Percentiles rank a stretch among this genome's conserved stretches.
Conservation (phyloP, 2,888 invertebrate species). For the Drosophila mimica region DNA sequence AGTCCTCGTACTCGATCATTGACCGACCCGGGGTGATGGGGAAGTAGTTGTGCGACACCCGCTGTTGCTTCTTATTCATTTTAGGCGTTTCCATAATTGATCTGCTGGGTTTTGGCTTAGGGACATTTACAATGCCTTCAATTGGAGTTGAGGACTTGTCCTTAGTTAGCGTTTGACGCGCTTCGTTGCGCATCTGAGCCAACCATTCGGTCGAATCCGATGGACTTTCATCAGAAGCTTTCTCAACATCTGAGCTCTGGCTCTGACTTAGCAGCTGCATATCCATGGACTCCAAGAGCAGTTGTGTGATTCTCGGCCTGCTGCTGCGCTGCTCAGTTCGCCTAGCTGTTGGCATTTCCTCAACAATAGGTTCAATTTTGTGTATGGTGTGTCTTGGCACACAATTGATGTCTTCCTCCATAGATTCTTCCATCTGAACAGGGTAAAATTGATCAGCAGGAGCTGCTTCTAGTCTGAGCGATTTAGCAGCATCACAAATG, state of each 20-base stretch:
- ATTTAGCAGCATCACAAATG: background rate
- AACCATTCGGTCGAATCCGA: slow-evolving; percentile 27
- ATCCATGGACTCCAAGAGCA: slow-evolving; percentile 14
- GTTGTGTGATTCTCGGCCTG: background rate
- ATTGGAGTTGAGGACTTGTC: background rate
- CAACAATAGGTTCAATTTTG: slow-evolving; percentile 5
- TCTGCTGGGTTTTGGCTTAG: background rate
- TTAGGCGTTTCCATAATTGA: slow-evolving; percentile 22
- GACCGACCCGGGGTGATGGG: slow-evolving; percentile 65
- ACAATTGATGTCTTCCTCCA: slow-evolving; percentile 15
- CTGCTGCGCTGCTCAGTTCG: background rate
- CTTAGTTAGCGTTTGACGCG: background rate
- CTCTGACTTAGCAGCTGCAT: slow-evolving; percentile 16
- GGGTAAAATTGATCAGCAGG: background rate
- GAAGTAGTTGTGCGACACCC: slow-evolving; percentile 14
- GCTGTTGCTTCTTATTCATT: slow-evolving; percentile 18
- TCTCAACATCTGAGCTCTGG: background rate
- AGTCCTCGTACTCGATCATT: slow-evolving; percentile 61
- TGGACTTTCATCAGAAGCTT: background rate
- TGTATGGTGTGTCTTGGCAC: background rate
- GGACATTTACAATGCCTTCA: background rate
- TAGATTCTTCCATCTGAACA: background rate
- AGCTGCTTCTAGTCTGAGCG: background rate
- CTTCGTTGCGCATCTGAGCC: slow-evolving; percentile 1
- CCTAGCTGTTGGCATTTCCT: slow-evolving; percentile 9